These are phyloP conservation scores for Tetramorium alpestre DNA, from an alignment of 1,140 invertebrate genomes.

Conservation along the genomic window DNA sequence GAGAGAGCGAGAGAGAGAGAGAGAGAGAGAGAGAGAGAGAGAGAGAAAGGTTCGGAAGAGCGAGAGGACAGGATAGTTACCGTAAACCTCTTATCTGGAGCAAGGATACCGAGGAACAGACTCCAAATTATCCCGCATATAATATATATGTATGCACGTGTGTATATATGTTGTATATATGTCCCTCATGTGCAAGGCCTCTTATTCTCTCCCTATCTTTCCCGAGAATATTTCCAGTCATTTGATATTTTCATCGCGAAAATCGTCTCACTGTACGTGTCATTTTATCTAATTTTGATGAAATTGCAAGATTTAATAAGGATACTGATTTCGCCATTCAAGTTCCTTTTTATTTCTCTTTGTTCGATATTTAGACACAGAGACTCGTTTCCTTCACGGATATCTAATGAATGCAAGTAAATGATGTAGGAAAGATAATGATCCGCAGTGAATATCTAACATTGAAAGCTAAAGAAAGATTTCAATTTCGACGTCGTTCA, in stretches of 20 bases:
- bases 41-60: not conserved
- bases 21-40: not conserved
- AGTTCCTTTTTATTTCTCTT: not conserved
- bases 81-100: conserved; percentile 51
- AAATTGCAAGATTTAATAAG: not conserved
- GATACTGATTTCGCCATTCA: not conserved
- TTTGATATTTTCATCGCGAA: conserved; percentile 48
- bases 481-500: too few relatives aligned
- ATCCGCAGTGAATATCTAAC: not conserved
- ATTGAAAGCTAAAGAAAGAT: not conserved
- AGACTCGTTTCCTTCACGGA: not conserved
- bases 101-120: conserved; percentile 36
- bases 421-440: not conserved
- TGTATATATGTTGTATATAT: too few relatives aligned
- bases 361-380: not conserved
- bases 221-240: not conserved
- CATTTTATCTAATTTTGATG: conserved; percentile 21
- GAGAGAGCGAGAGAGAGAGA: not conserved
- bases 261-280: not conserved
- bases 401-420: not conserved
- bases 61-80: not conserved
- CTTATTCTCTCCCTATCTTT: not conserved
- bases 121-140: conserved; percentile 43
- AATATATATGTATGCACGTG: not conserved
- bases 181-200: not conserved